These are phyloP conservation scores for Lingula anatina DNA, from an alignment of 2,888 invertebrate genomes.

Conservation along the genomic window DNA sequence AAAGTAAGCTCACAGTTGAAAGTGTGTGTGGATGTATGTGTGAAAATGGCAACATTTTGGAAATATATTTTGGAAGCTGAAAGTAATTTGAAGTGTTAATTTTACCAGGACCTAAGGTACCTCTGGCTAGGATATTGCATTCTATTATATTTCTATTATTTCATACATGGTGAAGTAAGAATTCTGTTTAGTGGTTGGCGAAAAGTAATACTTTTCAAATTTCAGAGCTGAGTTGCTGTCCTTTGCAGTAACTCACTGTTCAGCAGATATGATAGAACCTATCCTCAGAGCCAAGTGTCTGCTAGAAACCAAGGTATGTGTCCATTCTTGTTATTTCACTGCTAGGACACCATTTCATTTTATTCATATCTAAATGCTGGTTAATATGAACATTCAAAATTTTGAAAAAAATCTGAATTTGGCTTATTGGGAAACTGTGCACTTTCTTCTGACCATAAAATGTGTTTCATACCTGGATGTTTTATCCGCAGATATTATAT, in stretches of 20 bases:
- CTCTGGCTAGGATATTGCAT: background rate
- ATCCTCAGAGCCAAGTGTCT: conserved; percentile 40
- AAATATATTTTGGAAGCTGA: background rate
- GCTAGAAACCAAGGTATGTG: conserved; percentile 38
- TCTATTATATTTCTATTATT: background rate
- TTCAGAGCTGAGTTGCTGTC: conserved; percentile 51
- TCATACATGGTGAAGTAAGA: no score
- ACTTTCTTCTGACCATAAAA: no score
- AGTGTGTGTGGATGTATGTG: background rate
- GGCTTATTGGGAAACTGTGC: no score
- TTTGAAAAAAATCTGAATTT: no score
- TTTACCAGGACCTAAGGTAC: background rate
- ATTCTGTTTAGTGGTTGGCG: no score
- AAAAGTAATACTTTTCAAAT: no score
- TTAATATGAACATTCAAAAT: no score
- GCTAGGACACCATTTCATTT: no score
- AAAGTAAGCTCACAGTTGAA: conserved; percentile 28
- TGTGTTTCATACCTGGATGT: no score
- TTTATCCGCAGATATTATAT: conserved; percentile 30
- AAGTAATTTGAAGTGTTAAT: background rate
- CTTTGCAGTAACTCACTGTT: conserved; percentile 55
- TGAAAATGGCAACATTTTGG: background rate
- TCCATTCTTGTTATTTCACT: no score
- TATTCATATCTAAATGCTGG: background rate
- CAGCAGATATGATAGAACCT: conserved; percentile 50